Conservation (phyloP, 2,888 invertebrate genomes). For the Drosophila histrio region DNA sequence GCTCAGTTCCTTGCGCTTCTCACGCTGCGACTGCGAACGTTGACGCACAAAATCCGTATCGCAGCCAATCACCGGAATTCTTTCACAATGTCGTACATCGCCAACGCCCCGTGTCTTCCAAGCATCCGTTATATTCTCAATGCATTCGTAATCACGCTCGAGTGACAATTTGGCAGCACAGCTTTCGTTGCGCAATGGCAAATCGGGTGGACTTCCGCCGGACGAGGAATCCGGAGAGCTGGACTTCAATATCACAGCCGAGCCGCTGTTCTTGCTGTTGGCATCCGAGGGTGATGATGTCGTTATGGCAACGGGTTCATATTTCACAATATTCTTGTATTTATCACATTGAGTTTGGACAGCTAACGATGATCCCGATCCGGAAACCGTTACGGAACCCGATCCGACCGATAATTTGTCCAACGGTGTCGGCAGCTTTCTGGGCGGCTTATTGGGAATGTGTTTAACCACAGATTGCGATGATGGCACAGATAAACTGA, state of each 20-base stretch:
- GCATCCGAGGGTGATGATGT: conserved; percentile 78
- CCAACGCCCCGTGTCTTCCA: conserved; percentile 92
- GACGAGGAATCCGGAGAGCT: conserved; percentile 66
- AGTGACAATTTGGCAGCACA: conserved; percentile 36
- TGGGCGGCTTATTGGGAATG: conserved; percentile 83
- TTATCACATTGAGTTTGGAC: conserved; percentile 77
- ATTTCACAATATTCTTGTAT: conserved; percentile 82
- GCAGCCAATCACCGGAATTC: conserved; percentile 56
- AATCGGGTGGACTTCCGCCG: conserved; percentile 65
- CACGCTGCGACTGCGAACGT: conserved; percentile 79
- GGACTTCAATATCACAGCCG: conserved; percentile 81
- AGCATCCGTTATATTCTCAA: conserved; percentile 91
- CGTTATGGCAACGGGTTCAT: conserved; percentile 83
- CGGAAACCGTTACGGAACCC: neutral
- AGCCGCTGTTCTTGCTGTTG: conserved; percentile 74
- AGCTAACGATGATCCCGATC: neutral
- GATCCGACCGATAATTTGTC: conserved; percentile 39
- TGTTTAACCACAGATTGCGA: conserved; percentile 59
- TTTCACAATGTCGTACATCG: conserved; percentile 90
- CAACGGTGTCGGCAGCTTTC: conserved; percentile 76
- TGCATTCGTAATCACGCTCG: conserved; percentile 88
- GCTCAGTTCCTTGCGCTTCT: conserved; percentile 83
- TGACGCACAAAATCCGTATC: conserved; percentile 84
- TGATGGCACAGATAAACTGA: conserved; percentile 38
- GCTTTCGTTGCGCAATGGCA: conserved; percentile 81